These are phyloP conservation scores for Sciurus carolinensis DNA, from an alignment of 2,797 vertebrate species.

Conservation along the genomic window DNA sequence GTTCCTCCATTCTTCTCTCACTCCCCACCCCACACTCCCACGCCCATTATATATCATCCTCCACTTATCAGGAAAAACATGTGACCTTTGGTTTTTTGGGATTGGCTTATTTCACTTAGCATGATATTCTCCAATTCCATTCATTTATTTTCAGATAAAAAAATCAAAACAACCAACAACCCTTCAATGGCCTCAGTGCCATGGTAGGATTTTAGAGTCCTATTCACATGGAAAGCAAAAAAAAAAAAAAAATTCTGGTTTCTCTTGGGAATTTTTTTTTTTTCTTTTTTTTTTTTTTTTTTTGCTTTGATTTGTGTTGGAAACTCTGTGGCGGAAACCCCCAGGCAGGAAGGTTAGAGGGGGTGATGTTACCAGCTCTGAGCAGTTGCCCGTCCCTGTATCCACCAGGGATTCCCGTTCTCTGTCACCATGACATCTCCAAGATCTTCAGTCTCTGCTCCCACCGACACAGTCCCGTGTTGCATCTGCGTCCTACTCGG, in stretches of 20 bases:
- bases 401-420: not conserved
- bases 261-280: not conserved
- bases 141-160: not conserved
- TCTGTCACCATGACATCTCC: not conserved
- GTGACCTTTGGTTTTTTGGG: too few relatives aligned
- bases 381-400: fast-evolving
- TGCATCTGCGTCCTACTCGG: fast-evolving
- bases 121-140: too few relatives aligned
- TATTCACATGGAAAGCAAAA: not conserved
- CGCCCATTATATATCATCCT: too few relatives aligned
- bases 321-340: not conserved
- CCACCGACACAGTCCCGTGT: fast-evolving
- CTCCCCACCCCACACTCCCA: too few relatives aligned
- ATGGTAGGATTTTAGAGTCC: not conserved
- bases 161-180: not conserved
- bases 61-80: too few relatives aligned
- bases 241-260: not conserved
- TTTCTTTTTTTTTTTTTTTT: not conserved
- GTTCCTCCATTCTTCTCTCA: too few relatives aligned
- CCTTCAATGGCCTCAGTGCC: too few relatives aligned
- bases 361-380: not conserved
- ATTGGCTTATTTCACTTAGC: too few relatives aligned
- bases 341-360: not conserved
- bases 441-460: fast-evolving
- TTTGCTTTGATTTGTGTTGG: not conserved